These are phyloP conservation scores for Lepidurus apus DNA, from an alignment of 1,140 invertebrate species.

Conservation along the genomic window DNA sequence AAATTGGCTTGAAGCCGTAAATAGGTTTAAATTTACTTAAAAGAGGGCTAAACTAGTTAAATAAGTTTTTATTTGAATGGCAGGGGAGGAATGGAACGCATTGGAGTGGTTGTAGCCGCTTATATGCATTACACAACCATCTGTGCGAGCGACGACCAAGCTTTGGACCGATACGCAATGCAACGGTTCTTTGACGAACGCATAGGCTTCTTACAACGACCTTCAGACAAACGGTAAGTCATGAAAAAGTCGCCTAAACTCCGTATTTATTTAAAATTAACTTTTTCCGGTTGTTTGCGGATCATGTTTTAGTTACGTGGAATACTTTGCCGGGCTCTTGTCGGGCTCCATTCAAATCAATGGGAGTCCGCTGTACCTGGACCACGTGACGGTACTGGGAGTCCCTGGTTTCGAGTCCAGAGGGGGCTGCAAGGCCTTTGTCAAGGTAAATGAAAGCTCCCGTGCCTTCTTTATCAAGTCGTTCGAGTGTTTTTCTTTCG, in stretches of 20 bases:
- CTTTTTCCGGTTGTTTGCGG: not conserved
- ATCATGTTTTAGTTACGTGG: slow-evolving; percentile 64
- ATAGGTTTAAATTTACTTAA: not conserved
- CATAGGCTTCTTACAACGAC: slow-evolving; percentile 68
- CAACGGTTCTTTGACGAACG: slow-evolving; percentile 82
- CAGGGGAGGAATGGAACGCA: slow-evolving; percentile 66
- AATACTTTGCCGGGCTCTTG: slow-evolving; percentile 82
- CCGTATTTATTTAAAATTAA: not conserved
- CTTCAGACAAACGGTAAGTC: slow-evolving; percentile 79
- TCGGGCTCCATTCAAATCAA: slow-evolving; percentile 81
- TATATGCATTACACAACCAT: slow-evolving; percentile 93
- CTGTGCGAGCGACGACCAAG: slow-evolving; percentile 78
- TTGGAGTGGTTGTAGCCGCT: slow-evolving; percentile 80
- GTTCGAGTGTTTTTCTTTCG: too few relatives aligned
- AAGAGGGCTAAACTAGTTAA: not conserved
- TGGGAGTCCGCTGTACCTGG: slow-evolving; percentile 74
- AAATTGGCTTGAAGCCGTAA: not conserved
- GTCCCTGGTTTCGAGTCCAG: slow-evolving; percentile 67
- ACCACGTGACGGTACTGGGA: slow-evolving; percentile 76
- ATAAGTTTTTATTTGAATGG: not conserved
- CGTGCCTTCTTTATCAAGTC: slow-evolving; percentile 69
- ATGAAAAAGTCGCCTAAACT: not conserved
- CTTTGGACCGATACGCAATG: slow-evolving; percentile 86
- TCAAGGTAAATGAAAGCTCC: slow-evolving; percentile 52
- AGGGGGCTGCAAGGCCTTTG: slow-evolving; percentile 70